phyloP scores from a whole-genome alignment of 1,140 invertebrate genomes.

The Drosophila virilis region DNA sequence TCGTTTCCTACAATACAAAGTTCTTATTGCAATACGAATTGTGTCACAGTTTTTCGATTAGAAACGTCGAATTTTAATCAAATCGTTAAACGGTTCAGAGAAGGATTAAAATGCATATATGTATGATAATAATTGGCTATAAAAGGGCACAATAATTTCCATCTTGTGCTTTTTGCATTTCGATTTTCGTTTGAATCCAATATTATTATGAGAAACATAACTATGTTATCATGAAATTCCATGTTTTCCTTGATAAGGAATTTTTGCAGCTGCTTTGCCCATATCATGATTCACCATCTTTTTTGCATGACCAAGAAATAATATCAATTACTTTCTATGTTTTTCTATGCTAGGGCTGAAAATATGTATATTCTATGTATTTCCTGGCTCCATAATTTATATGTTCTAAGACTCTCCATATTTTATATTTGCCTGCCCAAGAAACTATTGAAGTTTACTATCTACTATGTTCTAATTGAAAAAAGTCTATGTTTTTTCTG shows the following conservation, averaged over 20 bases:
- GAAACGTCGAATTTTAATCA: neutral
- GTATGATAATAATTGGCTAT: no score
- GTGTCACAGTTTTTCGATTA: constrained; percentile 12
- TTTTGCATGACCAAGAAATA: no score
- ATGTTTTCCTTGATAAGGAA: no score
- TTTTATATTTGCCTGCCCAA: neutral
- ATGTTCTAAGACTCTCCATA: neutral
- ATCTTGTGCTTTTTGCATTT: no score
- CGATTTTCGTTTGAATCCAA: no score
- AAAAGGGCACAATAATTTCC: no score
- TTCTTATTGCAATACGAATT: constrained; percentile 7
- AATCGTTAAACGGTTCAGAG: no score
- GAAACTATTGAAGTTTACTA: neutral
- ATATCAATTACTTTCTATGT: neutral
- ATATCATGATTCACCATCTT: no score
- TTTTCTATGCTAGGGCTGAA: neutral
- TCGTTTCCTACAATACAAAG: neutral
- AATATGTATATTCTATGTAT: neutral
- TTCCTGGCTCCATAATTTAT: neutral
- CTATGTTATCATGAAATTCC: no score
- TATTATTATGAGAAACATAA: no score
- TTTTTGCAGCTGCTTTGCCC: neutral
- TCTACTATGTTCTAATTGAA: neutral
- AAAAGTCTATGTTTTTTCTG: neutral
- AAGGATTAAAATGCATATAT: no score